These are phyloP conservation scores for Tanaodytes sp. DNA, from an alignment of 2,888 invertebrate species.

Conservation along the genomic window DNA sequence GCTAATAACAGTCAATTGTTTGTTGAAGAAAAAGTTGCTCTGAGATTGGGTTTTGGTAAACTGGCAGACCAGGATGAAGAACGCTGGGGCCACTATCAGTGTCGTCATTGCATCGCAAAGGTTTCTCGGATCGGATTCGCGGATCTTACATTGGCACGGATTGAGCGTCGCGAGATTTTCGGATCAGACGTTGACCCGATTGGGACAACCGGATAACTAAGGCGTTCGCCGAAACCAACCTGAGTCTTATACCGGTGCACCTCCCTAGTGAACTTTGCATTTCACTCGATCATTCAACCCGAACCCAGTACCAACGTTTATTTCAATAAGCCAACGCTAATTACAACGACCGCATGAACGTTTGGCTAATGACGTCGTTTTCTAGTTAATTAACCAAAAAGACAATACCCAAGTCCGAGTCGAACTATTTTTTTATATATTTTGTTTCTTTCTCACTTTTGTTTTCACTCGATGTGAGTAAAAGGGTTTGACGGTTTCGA, in stretches of 20 bases:
- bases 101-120: constrained; percentile 50
- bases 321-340: constrained; percentile 24
- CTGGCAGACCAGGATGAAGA: constrained; percentile 34
- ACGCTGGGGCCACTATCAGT: constrained; percentile 15
- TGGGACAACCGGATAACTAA: constrained; percentile 63
- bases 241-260: constrained; percentile 65
- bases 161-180: constrained; percentile 24
- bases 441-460: too few relatives aligned
- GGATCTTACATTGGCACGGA: constrained; percentile 26
- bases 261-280: constrained; percentile 56
- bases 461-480: too few relatives aligned
- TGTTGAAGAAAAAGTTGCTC: constrained; percentile 70
- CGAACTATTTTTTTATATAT: too few relatives aligned
- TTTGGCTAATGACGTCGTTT: too few relatives aligned
- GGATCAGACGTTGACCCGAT: constrained; percentile 56
- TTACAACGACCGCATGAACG: neutral
- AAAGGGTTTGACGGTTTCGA: too few relatives aligned
- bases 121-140: neutral
- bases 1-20: constrained; percentile 71
- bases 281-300: constrained; percentile 51
- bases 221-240: constrained; percentile 63
- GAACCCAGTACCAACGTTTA: constrained; percentile 25
- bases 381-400: too few relatives aligned
- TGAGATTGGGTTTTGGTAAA: constrained; percentile 28
- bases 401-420: too few relatives aligned